A percentile compares a stretch with the other conserved stretches of the same genome.
phyloP scores from a whole-genome alignment of 2,113 vertebrate species.

The Calypte anna region DNA sequence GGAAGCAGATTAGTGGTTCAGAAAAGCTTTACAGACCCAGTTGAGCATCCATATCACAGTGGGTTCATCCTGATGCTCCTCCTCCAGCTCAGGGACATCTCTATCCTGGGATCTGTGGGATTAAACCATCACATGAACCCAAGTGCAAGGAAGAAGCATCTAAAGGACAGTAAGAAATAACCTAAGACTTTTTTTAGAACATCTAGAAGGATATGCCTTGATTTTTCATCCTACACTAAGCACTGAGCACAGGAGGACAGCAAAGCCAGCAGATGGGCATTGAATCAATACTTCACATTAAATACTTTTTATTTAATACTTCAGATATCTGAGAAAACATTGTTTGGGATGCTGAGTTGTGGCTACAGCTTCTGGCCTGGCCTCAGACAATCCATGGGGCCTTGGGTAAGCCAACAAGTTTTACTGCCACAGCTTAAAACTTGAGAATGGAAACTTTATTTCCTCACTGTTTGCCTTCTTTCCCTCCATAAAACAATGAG shows the following conservation, averaged over 20 bases:
- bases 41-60: fast-evolving
- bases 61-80: background rate
- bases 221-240: background rate
- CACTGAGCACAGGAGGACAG: background rate
- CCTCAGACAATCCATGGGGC: background rate
- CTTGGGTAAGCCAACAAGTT: background rate
- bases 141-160: background rate
- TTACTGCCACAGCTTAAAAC: background rate
- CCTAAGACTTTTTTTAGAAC: background rate
- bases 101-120: background rate
- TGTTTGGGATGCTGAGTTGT: background rate
- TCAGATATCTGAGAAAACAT: background rate
- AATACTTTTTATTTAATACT: background rate
- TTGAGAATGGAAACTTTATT: background rate
- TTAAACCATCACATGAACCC: background rate
- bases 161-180: background rate
- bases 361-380: background rate
- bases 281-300: background rate
- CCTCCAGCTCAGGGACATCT: background rate
- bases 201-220: background rate
- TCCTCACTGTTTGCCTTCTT: background rate
- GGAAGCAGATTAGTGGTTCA: fast-evolving
- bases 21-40: background rate
- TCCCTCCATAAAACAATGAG: background rate
- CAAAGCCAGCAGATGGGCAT: background rate